phyloP scores from a whole-genome alignment of 2,113 vertebrate species.

The Antigone vipio region DNA sequence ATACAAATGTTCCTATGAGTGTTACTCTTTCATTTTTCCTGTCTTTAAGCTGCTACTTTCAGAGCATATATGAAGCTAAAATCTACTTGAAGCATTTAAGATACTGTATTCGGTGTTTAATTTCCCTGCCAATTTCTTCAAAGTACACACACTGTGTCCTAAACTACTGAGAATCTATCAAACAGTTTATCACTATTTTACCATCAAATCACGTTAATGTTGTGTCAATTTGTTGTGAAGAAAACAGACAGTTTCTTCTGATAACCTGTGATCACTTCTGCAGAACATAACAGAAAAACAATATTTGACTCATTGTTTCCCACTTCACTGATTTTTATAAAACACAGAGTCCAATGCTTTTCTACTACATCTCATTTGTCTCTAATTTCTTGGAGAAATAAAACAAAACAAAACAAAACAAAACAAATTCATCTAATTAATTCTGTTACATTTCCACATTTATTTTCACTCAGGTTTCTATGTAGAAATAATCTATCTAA shows the following conservation, averaged over 20 bases:
- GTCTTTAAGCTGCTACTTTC: not conserved
- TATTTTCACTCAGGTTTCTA: not conserved
- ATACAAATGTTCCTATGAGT: not conserved
- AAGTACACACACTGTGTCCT: not conserved
- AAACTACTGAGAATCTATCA: not conserved
- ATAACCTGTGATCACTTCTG: not conserved
- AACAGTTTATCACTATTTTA: not conserved
- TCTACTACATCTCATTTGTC: not conserved
- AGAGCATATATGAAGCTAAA: not conserved
- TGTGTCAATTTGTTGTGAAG: not conserved
- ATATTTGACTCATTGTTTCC: not conserved
- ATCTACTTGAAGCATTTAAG: not conserved
- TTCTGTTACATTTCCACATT: not conserved
- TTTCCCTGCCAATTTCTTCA: not conserved
- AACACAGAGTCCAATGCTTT: not conserved
- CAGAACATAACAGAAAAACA: not conserved
- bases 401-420: not conserved
- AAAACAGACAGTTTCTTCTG: not conserved
- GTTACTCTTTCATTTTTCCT: not conserved
- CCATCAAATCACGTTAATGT: not conserved
- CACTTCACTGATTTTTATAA: not conserved
- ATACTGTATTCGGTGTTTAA: not conserved
- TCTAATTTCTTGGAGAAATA: not conserved
- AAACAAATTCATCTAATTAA: not conserved
- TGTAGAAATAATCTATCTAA: not conserved